phyloP scores from a whole-genome alignment of 2,113 vertebrate species.

The Hepsetus odoe region DNA sequence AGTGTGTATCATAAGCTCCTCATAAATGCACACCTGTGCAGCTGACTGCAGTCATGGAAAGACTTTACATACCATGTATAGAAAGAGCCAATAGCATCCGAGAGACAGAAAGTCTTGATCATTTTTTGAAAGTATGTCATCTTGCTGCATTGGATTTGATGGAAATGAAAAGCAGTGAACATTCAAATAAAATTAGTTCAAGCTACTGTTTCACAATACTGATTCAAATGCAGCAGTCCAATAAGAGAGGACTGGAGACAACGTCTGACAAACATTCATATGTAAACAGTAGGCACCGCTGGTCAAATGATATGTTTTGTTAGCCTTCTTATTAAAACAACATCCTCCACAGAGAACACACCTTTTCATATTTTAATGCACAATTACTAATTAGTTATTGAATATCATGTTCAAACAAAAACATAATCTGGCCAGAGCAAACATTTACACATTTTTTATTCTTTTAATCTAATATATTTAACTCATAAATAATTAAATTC shows the following conservation, averaged over 20 bases:
- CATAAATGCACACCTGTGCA: constrained; percentile 60
- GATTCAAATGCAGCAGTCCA: not conserved
- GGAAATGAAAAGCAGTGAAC: not conserved
- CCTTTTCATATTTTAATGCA: too few species aligned
- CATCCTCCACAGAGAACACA: too few species aligned
- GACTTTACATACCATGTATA: constrained; percentile 45
- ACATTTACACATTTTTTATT: too few species aligned
- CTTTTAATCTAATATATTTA: too few species aligned
- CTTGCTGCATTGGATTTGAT: not conserved
- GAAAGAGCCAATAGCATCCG: constrained; percentile 2
- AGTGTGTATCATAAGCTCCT: not conserved
- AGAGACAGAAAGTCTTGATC: not conserved
- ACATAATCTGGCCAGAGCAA: too few species aligned
- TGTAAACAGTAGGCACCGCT: too few species aligned
- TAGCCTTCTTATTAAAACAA: too few species aligned
- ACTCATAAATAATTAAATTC: too few species aligned
- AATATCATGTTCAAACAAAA: too few species aligned
- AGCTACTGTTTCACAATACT: not conserved
- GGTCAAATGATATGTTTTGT: too few species aligned
- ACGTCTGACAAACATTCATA: too few species aligned
- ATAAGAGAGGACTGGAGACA: not conserved
- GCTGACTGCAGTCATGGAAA: constrained; percentile 61
- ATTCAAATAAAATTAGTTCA: not conserved
- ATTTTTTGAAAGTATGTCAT: constrained; percentile 11
- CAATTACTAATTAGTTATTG: too few species aligned